Evolutionary conservation across 1,140 invertebrate genomes (phyloP), one percentile per base, ranked within the genome.

Genomic region (Tetraneura akinire): DNA sequence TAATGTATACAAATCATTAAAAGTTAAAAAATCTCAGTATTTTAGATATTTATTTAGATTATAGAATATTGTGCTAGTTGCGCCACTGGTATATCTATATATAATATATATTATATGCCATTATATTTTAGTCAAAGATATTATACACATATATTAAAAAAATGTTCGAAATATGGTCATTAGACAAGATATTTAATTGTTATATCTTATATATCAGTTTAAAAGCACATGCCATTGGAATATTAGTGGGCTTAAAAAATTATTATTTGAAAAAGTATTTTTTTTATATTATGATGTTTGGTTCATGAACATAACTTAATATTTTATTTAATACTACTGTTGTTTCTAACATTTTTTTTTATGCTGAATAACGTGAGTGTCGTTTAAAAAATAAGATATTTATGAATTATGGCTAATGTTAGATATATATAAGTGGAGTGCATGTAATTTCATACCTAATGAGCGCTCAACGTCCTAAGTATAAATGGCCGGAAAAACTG

Each of bases 301-400:
- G 51, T 53, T 6, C 49, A 51, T 18, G 57, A 4, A 64, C 32
- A 37, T n/a, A 37, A 37, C 32, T 37, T n/a, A 37, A 37, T 37
- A 4, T 37, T 37, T 37, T 37, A 37, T 37, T 4, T 37, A n/a
- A 37, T 37, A 37, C 3, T 37, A 37, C 3, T 37, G 32, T 37
- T 4, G 3, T 37, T 37, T 4, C 3, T 37, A 37, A 37, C 32
- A 3, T 37, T 37, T 37, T 37, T 4, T 23, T 66, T 42, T 66
- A 14, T 29, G 64, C 64, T 66, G 64, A 66, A 66, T 66, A 42
- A 45, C 21, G n/a, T 18, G 18, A 45, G 9, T 66, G 64, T 45
- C n/a, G 45, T 66, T 66, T 66, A 66, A 66, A 66, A 42, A n/a
- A 66, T 66, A 42, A 66, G 11, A 66, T 21, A 66, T 66, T 66